Conservation (phyloP, 2,888 invertebrate species). For the Drosophila infuscata region DNA sequence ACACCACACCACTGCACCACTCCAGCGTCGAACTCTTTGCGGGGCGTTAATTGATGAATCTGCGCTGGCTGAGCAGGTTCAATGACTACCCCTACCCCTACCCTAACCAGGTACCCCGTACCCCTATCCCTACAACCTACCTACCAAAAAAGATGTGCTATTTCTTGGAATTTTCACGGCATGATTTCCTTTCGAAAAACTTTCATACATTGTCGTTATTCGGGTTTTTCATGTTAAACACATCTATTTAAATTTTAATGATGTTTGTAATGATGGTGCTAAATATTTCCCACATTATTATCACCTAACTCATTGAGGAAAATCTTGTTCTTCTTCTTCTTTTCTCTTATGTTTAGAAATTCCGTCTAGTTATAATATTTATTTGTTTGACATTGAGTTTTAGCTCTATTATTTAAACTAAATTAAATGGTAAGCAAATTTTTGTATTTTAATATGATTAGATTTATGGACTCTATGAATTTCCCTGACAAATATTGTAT, state of each 20-base stretch:
- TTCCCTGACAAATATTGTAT: neutral
- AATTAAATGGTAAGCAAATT: slow-evolving; percentile 17
- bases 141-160: slow-evolving; percentile 62
- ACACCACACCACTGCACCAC: slow-evolving; percentile 12
- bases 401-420: neutral
- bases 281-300: slow-evolving; percentile 84
- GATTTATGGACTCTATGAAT: neutral
- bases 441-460: neutral
- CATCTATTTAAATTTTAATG: slow-evolving; percentile 81
- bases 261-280: slow-evolving; percentile 82
- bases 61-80: slow-evolving; percentile 67
- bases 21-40: slow-evolving; percentile 28
- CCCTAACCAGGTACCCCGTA: neutral
- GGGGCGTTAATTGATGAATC: slow-evolving; percentile 82
- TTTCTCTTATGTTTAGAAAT: neutral
- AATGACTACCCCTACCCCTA: slow-evolving; percentile 72
- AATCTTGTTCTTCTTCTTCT: slow-evolving; percentile 14
- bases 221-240: slow-evolving; percentile 69
- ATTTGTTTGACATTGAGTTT: slow-evolving; percentile 41
- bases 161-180: slow-evolving; percentile 80
- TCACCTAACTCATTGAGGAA: slow-evolving; percentile 71
- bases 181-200: slow-evolving; percentile 65
- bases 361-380: slow-evolving; percentile 10
- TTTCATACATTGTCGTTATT: slow-evolving; percentile 30
- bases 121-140: neutral